Evolutionary conservation across 2,888 invertebrate species (phyloP).

Genomic region (Phasia obesa): DNA sequence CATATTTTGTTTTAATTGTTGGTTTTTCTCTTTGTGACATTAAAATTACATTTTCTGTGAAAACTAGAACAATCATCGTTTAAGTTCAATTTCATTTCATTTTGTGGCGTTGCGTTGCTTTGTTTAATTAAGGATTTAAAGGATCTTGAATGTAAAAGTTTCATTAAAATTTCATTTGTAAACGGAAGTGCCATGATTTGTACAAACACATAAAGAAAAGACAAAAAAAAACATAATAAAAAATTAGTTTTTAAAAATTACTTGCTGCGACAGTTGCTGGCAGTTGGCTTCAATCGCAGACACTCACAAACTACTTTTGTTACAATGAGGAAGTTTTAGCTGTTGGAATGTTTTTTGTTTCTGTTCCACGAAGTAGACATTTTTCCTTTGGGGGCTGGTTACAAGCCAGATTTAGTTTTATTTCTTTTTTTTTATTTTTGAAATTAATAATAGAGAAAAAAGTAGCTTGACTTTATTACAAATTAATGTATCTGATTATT

Average conservation of each 20-base stretch:
- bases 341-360: slow-evolving; percentile 20
- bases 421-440: neutral
- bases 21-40: neutral
- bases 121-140: slow-evolving; percentile 6
- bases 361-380: slow-evolving; percentile 10
- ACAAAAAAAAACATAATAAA: too few relatives aligned
- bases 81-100: neutral
- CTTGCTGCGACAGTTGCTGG: slow-evolving; percentile 52
- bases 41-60: slow-evolving; percentile 11
- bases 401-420: slow-evolving; percentile 7
- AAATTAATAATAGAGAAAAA: slow-evolving; percentile 33
- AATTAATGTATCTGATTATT: slow-evolving; percentile 41
- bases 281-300: slow-evolving; percentile 15
- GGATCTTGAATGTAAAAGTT: neutral
- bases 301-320: slow-evolving; percentile 27
- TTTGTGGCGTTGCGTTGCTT: neutral
- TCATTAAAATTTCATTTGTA: slow-evolving; percentile 17
- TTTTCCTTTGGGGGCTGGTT: slow-evolving; percentile 38
- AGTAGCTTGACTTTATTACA: slow-evolving; percentile 6
- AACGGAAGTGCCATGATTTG: slow-evolving; percentile 59
- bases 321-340: slow-evolving; percentile 54
- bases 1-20: slow-evolving; percentile 5
- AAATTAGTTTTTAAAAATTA: slow-evolving; percentile 50
- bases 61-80: slow-evolving; percentile 47
- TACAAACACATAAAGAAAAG: too few relatives aligned